Evolutionary conservation across 1,140 invertebrate species (phyloP), one percentile per base, ranked within the genome.

Genomic region (Drosophila sucinea): DNA sequence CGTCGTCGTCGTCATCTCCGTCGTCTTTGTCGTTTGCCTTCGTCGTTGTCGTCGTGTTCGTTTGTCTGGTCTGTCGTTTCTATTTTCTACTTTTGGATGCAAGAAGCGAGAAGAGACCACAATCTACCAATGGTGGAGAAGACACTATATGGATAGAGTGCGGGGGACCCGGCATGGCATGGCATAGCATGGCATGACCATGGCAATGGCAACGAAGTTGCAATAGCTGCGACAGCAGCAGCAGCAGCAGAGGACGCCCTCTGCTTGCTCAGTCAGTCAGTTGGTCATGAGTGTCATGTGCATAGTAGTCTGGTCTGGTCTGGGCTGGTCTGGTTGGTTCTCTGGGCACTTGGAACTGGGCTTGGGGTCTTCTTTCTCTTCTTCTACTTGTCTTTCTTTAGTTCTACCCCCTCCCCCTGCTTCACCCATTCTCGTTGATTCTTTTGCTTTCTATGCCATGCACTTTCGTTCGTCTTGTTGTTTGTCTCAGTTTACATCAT

Each of bases 251-350:
- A 47, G 44, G 17, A 47, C 44, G 44, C 44, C 44, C 44, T 44
- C 29, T 68, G 70, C 76, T 41, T 60, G 68, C 72, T 64, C 80
- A 79, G 72, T 91, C 83, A 91, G 90, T 91, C 90, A 91, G 90
- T 91, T 91, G 90, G 90, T 91, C 90, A 91, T 86, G 78, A 80
- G 83, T 89, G 81, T 83, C 77, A 89, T 90, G 75, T 85, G 74
- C 81, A 78, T 75, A 67, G 70, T 75, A 64, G 70, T 57, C 60
- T 66, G 67, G 56, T 62, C 23, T 57, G 56, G 60, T 51, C 40
- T 55, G 32, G 60, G 44, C 65, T 63, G 57, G 27, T 41, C 55
- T 60, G 11, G 55, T 25, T 63, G 62, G 62, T 38, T 41, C 56
- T 69, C 32, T 60, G 61, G 71, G 64, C 3, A 25, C n/a, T 27